Percentiles rank a stretch among this genome's conserved stretches.
Conservation (phyloP, 2,113 vertebrate species). For the Himantopus leucocephalus region DNA sequence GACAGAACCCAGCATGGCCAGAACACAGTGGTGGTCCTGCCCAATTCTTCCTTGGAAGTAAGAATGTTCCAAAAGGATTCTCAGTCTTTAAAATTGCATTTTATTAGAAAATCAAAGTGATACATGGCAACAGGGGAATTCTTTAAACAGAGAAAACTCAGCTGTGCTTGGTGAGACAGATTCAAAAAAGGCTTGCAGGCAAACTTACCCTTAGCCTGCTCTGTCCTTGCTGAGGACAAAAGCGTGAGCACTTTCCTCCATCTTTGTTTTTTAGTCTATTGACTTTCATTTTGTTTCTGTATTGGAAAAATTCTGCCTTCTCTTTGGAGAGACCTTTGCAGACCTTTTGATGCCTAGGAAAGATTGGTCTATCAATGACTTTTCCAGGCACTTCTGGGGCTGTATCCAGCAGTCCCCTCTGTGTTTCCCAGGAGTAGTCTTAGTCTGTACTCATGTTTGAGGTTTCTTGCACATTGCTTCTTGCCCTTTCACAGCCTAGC, state of each 20-base stretch:
- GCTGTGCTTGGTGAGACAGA: background rate
- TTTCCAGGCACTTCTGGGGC: background rate
- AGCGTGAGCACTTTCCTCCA: background rate
- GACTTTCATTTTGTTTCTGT: background rate
- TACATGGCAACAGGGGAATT: background rate
- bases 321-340: background rate
- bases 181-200: background rate
- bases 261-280: background rate
- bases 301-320: background rate
- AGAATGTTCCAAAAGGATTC: background rate
- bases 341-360: background rate
- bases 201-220: background rate
- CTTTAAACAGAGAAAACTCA: background rate
- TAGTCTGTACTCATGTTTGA: background rate
- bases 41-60: background rate
- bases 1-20: background rate
- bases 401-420: background rate
- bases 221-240: background rate
- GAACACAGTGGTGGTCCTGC: background rate
- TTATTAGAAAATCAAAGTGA: background rate
- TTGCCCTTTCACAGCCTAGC: background rate
- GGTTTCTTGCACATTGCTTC: background rate
- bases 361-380: background rate
- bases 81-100: background rate
- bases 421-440: background rate